These are phyloP conservation scores for Kryptolebias ocellatus DNA, from an alignment of 2,797 vertebrate species.

Conservation along the genomic window DNA sequence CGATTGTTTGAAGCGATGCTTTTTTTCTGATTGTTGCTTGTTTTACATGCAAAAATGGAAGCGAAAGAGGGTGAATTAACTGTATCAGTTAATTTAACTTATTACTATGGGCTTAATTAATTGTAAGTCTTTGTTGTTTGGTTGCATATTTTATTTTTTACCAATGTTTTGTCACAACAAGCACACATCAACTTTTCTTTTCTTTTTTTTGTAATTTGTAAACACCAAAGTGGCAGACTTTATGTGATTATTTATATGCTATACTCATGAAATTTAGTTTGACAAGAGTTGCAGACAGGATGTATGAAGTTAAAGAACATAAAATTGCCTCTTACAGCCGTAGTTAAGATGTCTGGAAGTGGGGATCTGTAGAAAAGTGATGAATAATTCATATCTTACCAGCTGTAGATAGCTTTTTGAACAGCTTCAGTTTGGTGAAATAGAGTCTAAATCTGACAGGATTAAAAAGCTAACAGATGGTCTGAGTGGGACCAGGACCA, in stretches of 20 bases:
- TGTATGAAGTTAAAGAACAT: no score
- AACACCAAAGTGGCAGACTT: neutral
- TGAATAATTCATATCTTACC: no score
- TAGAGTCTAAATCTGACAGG: no score
- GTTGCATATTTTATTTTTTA: constrained; percentile 24
- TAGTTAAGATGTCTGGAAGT: no score
- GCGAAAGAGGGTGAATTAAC: constrained; percentile 23
- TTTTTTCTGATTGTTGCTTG: neutral
- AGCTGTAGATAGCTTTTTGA: no score
- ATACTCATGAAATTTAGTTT: no score
- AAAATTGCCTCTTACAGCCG: no score
- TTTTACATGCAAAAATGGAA: constrained; percentile 20
- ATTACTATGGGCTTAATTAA: constrained; percentile 48
- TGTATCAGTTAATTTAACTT: constrained; percentile 58
- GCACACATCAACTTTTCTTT: constrained; percentile 8
- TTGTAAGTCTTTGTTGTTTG: constrained; percentile 8
- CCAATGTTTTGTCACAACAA: constrained; percentile 25
- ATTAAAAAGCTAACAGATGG: no score
- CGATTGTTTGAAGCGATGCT: neutral
- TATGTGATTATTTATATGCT: neutral
- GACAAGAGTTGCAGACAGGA: no score
- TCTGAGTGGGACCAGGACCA: no score
- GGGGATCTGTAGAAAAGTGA: no score
- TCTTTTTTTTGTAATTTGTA: constrained; percentile 4
- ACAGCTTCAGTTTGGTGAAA: no score